phyloP scores from a whole-genome alignment of 1,140 invertebrate genomes.

The Amphibalanus amphitrite region DNA sequence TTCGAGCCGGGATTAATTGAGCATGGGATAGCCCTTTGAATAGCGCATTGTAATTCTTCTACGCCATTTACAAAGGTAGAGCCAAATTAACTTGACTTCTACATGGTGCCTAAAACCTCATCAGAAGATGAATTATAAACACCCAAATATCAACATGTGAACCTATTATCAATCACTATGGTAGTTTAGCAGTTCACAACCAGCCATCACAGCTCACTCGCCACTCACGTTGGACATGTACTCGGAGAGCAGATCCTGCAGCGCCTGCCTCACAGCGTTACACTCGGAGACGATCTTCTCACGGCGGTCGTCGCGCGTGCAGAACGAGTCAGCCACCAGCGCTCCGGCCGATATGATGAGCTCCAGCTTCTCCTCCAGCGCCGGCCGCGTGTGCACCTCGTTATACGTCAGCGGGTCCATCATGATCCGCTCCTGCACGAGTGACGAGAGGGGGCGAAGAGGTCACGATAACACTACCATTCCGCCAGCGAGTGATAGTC shows the following conservation, averaged over 20 bases:
- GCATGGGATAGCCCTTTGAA: too few relatives aligned
- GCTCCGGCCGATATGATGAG: constrained; percentile 95
- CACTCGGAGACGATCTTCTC: constrained; percentile 95
- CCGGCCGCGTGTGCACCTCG: constrained; percentile 79
- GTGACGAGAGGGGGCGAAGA: too few relatives aligned
- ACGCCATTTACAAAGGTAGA: too few relatives aligned
- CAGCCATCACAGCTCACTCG: constrained; percentile 91
- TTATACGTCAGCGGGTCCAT: constrained; percentile 93
- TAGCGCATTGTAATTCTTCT: too few relatives aligned
- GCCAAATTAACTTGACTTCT: too few relatives aligned
- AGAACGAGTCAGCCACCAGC: constrained; percentile 90
- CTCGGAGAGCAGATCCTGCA: constrained; percentile 90
- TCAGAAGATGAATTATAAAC: too few relatives aligned
- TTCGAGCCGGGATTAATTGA: too few relatives aligned
- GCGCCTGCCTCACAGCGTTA: constrained; percentile 93
- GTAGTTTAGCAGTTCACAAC: constrained; percentile 99
- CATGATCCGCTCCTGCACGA: constrained; percentile 84
- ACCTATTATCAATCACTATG: too few relatives aligned
- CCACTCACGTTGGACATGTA: constrained; percentile 89
- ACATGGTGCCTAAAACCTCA: too few relatives aligned
- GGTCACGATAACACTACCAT: too few relatives aligned
- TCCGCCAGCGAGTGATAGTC: too few relatives aligned
- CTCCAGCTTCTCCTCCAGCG: constrained; percentile 89
- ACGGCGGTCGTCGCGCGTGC: constrained; percentile 75
- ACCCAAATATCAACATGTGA: too few relatives aligned